Conservation (phyloP, 2,797 vertebrate genomes). For the Nasua narica region DNA sequence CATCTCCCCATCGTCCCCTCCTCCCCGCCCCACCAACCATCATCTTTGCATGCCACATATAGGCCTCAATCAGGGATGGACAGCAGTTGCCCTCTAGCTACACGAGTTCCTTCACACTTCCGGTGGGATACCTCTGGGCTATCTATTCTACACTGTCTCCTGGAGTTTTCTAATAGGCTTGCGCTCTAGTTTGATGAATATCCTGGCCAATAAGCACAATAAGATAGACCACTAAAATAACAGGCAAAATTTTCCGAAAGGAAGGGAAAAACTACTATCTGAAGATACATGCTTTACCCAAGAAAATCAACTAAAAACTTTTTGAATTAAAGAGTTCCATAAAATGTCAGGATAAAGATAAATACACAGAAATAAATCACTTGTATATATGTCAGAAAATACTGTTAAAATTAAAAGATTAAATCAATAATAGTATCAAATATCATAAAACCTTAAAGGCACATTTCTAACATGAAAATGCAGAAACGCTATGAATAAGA, state of each 20-base stretch:
- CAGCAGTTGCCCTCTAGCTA: background rate
- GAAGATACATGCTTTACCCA: background rate
- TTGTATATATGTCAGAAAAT: slow-evolving; percentile 2
- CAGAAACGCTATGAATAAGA: background rate
- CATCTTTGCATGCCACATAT: background rate
- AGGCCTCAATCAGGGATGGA: background rate
- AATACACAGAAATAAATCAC: slow-evolving; percentile 32
- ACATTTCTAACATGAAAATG: background rate
- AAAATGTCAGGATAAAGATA: slow-evolving; percentile 25
- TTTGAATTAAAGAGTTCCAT: slow-evolving; percentile 33
- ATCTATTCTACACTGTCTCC: background rate
- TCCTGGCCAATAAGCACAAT: background rate
- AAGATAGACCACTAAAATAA: background rate
- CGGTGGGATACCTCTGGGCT: background rate
- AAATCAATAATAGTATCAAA: slow-evolving; percentile 15
- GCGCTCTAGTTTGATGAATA: background rate
- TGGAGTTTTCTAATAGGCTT: slow-evolving; percentile 9
- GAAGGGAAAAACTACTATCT: background rate
- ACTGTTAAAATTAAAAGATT: background rate
- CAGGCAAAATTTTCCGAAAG: background rate
- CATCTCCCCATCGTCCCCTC: background rate
- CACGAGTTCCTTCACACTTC: background rate
- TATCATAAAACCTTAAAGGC: slow-evolving; percentile 1
- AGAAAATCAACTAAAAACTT: slow-evolving; percentile 24
- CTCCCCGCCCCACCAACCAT: background rate